Conservation (phyloP, 2,888 invertebrate species). For the Gibbula magus region DNA sequence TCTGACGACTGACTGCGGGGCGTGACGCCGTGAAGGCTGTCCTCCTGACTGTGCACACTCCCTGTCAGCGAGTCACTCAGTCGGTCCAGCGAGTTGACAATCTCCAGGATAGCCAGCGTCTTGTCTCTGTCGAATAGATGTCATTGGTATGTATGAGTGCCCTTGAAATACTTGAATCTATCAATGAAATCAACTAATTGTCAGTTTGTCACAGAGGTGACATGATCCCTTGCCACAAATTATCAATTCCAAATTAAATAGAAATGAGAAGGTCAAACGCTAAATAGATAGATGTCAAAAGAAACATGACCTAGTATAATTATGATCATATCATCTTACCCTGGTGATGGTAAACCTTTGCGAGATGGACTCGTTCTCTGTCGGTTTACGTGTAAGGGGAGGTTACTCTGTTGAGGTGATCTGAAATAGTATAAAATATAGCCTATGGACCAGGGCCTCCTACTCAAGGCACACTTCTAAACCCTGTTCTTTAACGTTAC, state of each 20-base stretch:
- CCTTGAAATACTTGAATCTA: too few relatives aligned
- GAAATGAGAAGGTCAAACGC: too few relatives aligned
- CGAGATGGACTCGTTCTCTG: conserved; percentile 40
- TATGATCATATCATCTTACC: conserved; percentile 31
- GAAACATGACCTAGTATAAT: not conserved
- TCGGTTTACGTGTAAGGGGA: conserved; percentile 46
- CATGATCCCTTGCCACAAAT: too few relatives aligned
- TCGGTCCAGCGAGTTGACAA: conserved; percentile 56
- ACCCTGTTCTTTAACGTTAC: too few relatives aligned
- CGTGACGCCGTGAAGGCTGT: not conserved
- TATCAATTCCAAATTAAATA: too few relatives aligned
- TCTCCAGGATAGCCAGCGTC: conserved; percentile 56
- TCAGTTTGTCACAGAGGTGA: too few relatives aligned
- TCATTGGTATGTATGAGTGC: too few relatives aligned
- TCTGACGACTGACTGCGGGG: conserved; percentile 22
- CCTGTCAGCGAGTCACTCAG: conserved; percentile 13
- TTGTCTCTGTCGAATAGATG: conserved; percentile 49
- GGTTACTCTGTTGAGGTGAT: conserved; percentile 48
- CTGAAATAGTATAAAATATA: not conserved
- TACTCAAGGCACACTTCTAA: too few relatives aligned
- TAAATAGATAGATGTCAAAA: not conserved
- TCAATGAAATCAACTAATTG: too few relatives aligned
- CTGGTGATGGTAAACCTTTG: conserved; percentile 41
- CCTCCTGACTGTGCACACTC: not conserved
- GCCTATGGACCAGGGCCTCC: too few relatives aligned